Evolutionary conservation across 2,797 vertebrate species (phyloP).

Genomic region (Microctenopoma stevenorrisi): DNA sequence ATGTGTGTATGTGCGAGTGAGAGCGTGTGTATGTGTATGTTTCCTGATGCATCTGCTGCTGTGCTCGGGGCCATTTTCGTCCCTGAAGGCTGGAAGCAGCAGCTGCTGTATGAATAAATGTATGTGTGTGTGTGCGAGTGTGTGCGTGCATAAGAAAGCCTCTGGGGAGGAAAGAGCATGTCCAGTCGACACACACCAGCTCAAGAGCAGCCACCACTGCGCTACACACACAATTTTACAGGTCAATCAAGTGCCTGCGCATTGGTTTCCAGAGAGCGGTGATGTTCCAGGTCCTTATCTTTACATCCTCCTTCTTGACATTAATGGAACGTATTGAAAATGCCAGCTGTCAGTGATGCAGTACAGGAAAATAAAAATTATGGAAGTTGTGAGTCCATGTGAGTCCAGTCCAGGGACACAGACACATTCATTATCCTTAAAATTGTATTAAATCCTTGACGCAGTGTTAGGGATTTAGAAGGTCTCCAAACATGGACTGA

Average conservation of each 20-base stretch:
- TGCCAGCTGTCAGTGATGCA: conserved; percentile 15
- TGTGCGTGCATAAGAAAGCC: conserved; percentile 44
- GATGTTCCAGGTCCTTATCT: conserved; percentile 4
- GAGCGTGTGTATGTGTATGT: conserved; percentile 25
- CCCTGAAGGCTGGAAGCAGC: conserved; percentile 64
- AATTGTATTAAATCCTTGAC: conserved; percentile 36
- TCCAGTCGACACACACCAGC: conserved; percentile 72
- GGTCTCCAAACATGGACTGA: conserved; percentile 27
- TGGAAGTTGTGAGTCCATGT: conserved; percentile 14
- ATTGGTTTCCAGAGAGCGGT: conserved; percentile 27
- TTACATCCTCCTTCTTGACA: neutral
- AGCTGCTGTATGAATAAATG: conserved; percentile 73
- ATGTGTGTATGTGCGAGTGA: conserved; percentile 25
- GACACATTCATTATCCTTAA: conserved; percentile 10
- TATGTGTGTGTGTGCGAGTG: conserved; percentile 35
- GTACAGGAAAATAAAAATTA: conserved; percentile 20
- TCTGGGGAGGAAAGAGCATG: conserved; percentile 63
- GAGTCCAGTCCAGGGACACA: conserved; percentile 2
- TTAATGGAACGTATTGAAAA: conserved; percentile 17
- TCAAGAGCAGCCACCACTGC: conserved; percentile 52
- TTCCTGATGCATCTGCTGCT: conserved; percentile 64
- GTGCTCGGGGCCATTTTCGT: conserved; percentile 52
- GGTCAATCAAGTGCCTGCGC: conserved; percentile 54
- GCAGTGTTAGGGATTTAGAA: conserved; percentile 26
- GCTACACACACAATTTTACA: conserved; percentile 49